Evolutionary conservation across 2,888 invertebrate genomes (phyloP), one percentile per base, ranked within the genome.

Genomic region (Hypomecis punctinalis): DNA sequence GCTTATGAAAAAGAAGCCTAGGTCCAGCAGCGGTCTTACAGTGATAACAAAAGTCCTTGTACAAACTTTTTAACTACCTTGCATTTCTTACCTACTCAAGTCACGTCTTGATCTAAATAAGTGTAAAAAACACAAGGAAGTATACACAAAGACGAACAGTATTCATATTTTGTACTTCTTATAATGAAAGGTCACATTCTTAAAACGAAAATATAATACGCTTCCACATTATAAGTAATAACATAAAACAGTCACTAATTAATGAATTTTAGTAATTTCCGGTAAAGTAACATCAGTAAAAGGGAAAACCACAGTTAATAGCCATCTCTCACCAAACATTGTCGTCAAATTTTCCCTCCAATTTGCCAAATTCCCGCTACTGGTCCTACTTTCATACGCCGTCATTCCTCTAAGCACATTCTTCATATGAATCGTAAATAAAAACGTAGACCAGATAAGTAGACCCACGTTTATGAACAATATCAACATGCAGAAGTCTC

Each of bases 301-400:
- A 0, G 90, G 89, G 69, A 83, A 88, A 0, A 89, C 0, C 0
- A 87, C 47, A 5, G 86, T 82, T 35, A 77, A 77, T 45, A 83
- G 83, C 90, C 90, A 90, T 33, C 69, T 83, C 4, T 93, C 86
- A 0, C 98, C 98, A 69, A 98, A 94, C 1, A 96, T 95, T 72
- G 94, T 93, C 63, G 93, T 84, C 6, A 97, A 74, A 85, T 98
- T 98, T 47, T 93, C 84, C 64, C 87, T 94, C 91, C 94, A 94
- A 0, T 96, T 96, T 4, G 94, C 81, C 88, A 96, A 91, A 79
- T 96, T 96, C 6, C 90, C 91, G 33, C 72, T 59, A 13, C 82
- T 85, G 56, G 92, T 90, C 10, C 94, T 93, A 49, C 73, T 68
- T 45, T 91, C 89, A 35, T 83, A 76, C 0, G 94, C 79, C 0